A percentile compares a stretch with the other conserved stretches of the same genome.
Conservation (phyloP, 53 echinoderm and acorn worm genomes). For the Henricia sp. region DNA sequence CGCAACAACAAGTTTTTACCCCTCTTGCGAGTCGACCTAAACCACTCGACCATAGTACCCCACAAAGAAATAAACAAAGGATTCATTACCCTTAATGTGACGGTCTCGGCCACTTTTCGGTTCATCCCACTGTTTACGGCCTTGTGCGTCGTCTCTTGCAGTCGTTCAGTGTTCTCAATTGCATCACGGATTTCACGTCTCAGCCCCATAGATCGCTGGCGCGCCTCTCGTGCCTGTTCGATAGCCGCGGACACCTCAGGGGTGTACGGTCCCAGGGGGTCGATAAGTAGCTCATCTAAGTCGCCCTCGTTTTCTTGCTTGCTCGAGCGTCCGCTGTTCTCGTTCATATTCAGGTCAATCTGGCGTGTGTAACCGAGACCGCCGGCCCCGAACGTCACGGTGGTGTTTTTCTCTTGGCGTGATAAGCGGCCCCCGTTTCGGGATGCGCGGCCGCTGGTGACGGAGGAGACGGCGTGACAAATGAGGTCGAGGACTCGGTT, state of each 20-base stretch:
- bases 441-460: constrained; percentile 89
- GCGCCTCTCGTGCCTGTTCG: constrained; percentile 92
- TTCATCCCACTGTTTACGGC: constrained; percentile 93
- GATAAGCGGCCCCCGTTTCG: constrained; percentile 80
- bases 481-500: constrained; percentile 97
- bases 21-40: too few relatives aligned
- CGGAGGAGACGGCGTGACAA: constrained; percentile 98
- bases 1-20: too few relatives aligned
- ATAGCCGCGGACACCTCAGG: constrained; percentile 95
- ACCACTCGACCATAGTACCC: too few relatives aligned
- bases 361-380: constrained; percentile 92
- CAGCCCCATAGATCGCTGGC: constrained; percentile 79
- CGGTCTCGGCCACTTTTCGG: constrained; percentile 93
- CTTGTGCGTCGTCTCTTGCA: constrained; percentile 83
- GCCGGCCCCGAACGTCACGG: constrained; percentile 75
- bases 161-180: constrained; percentile 88
- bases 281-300: constrained; percentile 59
- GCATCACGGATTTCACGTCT: constrained; percentile 90
- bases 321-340: constrained; percentile 28
- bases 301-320: constrained; percentile 49
- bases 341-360: constrained; percentile 77
- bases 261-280: constrained; percentile 93
- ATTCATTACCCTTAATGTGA: constrained; percentile 90
- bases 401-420: constrained; percentile 80
- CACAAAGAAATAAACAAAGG: too few relatives aligned